Conservation (phyloP, 2,888 invertebrate species). For the Pammene fasciana region DNA sequence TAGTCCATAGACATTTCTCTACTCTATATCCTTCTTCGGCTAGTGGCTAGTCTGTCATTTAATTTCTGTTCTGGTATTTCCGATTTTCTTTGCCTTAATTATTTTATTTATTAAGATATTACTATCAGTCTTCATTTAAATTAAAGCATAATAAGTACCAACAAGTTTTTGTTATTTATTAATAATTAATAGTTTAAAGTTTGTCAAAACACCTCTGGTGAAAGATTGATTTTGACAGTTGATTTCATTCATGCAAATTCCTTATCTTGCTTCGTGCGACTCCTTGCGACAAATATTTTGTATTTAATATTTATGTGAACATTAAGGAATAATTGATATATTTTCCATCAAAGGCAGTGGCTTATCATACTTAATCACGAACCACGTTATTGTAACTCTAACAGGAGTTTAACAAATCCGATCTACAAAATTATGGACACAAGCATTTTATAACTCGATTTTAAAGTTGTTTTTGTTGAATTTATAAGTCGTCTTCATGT, state of each 20-base stretch:
- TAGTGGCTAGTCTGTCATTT: background rate
- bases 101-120: background rate
- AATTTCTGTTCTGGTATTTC: no score
- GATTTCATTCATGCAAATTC: background rate
- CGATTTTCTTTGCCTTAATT: no score
- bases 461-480: slow-evolving; percentile 31
- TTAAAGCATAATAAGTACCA: background rate
- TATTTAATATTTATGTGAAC: slow-evolving; percentile 6
- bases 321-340: background rate
- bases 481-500: slow-evolving; percentile 67
- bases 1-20: background rate
- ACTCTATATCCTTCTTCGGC: background rate
- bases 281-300: slow-evolving; percentile 9
- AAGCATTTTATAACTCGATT: slow-evolving; percentile 32
- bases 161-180: background rate
- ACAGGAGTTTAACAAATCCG: slow-evolving; percentile 8
- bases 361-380: background rate
- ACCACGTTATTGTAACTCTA: background rate
- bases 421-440: slow-evolving; percentile 24
- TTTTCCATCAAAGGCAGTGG: background rate
- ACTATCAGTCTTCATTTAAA: background rate
- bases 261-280: slow-evolving; percentile 28
- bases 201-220: background rate
- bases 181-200: background rate
- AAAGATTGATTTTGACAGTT: slow-evolving; percentile 34